Evolutionary conservation across 2,888 invertebrate genomes (phyloP).

Genomic region (Seira sanloemensis): DNA sequence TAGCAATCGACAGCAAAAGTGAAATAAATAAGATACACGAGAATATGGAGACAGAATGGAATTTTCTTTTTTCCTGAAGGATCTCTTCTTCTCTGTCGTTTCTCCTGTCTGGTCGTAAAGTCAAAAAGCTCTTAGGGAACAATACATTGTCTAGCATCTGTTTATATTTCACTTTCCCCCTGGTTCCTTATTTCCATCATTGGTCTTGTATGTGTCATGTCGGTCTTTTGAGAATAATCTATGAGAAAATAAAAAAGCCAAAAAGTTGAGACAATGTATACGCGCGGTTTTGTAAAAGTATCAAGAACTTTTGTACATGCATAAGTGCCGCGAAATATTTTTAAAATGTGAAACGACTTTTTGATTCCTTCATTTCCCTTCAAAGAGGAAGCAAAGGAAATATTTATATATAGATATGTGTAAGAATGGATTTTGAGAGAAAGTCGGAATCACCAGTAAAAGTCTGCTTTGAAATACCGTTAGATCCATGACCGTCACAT

Average conservation of each 20-base stretch:
- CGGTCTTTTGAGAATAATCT: constrained; percentile 5
- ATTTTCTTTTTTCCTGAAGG: not conserved
- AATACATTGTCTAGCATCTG: constrained; percentile 43
- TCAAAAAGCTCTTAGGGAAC: constrained; percentile 48
- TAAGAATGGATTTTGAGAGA: not conserved
- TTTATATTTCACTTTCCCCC: constrained; percentile 22
- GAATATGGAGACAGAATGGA: constrained; percentile 11
- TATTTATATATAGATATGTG: no score
- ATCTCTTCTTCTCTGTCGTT: constrained; percentile 12
- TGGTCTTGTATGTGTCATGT: constrained; percentile 26
- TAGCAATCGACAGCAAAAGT: not conserved
- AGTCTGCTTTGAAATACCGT: not conserved
- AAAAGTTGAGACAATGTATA: not conserved
- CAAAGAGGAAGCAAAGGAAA: not conserved
- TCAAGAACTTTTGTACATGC: not conserved
- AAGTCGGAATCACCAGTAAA: not conserved
- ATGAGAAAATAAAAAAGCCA: not conserved
- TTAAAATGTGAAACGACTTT: no score
- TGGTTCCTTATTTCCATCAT: not conserved
- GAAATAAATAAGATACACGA: constrained; percentile 13
- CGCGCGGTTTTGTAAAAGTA: not conserved
- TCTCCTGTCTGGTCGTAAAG: constrained; percentile 60
- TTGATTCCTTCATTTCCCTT: not conserved
- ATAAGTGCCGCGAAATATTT: not conserved
- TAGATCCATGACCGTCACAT: not conserved